Conservation (phyloP, 1,140 invertebrate genomes). For the Tetragnatha versicolor region DNA sequence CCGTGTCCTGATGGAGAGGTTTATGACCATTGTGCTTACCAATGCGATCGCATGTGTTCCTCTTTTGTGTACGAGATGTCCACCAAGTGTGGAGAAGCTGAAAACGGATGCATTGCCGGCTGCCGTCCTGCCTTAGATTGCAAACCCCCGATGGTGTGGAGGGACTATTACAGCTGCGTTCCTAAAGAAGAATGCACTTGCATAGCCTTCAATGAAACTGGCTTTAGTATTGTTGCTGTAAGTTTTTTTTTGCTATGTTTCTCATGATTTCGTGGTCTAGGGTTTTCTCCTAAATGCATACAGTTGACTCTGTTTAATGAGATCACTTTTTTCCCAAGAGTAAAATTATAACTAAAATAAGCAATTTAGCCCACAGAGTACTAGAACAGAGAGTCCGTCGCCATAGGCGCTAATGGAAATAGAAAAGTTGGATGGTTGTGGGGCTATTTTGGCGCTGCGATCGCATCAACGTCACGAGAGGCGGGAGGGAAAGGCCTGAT, state of each 20-base stretch:
- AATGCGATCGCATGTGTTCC: constrained; percentile 71
- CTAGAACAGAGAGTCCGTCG: no score
- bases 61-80: constrained; percentile 65
- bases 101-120: constrained; percentile 67
- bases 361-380: no score
- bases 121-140: constrained; percentile 61
- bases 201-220: not conserved
- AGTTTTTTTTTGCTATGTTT: not conserved
- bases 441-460: no score
- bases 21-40: constrained; percentile 71
- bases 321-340: no score
- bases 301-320: no score
- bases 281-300: no score
- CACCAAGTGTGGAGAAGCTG: constrained; percentile 61
- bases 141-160: constrained; percentile 68
- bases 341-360: no score
- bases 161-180: constrained; percentile 75
- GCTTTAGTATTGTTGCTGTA: not conserved
- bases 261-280: no score
- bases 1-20: constrained; percentile 63
- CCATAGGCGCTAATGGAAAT: no score
- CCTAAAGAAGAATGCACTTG: constrained; percentile 61
- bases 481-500: no score
- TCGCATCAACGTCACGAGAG: no score
- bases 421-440: no score